Base-by-base conservation (phyloP, 2,113 vertebrate species). In the Delphinapterus leucas region DNA sequence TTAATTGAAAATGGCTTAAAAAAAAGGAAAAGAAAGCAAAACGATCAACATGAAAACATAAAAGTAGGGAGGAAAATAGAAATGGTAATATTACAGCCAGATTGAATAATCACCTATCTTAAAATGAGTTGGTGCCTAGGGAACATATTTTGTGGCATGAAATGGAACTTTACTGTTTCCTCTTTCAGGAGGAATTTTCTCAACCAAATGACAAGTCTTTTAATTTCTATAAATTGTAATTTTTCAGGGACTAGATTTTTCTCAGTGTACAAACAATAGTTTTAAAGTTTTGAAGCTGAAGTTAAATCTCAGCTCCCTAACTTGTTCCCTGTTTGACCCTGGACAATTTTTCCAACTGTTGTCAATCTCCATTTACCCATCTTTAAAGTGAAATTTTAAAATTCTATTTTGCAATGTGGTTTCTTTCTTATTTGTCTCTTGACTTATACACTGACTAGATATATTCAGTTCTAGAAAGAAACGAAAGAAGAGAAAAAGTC, bases 1-100 rank as follows among this genome's bases (percentile, higher is more conserved):
- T 82, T 97, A 91, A 96, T 93, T 81, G 93, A 95, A 96, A 95
- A 86, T 96, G 47, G 33, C 55, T 26, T 33, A 38, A 88, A 36
- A 61, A 36, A 68, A 80, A 41, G 20, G 2, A 28, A 74, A 60
- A 71, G 9, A 61, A 87, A 70, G 15, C 17, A 63, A 47, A 80
- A 68, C 20, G 5, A 77, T 71, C 8, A 49, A 79, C 55, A 74
- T 44, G 15, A 28, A 93, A 88, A 26, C 65, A 85, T 36, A 71
- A 83, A 92, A 85, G 38, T 36, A 49, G 41, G 10, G 41, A 60
- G 47, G 41, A 47, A 94, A 83, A 6, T 31, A 82, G 76, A 92
- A 95, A 63, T 73, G 49, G 8, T 73, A 81, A 33, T 79, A 85
- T 61, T 81, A 9, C 3, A 87, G 53, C n/a, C 15, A 38, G 26